These are phyloP conservation scores for Xiphophorus birchmanni DNA, from an alignment of 2,797 vertebrate species.

Conservation along the genomic window DNA sequence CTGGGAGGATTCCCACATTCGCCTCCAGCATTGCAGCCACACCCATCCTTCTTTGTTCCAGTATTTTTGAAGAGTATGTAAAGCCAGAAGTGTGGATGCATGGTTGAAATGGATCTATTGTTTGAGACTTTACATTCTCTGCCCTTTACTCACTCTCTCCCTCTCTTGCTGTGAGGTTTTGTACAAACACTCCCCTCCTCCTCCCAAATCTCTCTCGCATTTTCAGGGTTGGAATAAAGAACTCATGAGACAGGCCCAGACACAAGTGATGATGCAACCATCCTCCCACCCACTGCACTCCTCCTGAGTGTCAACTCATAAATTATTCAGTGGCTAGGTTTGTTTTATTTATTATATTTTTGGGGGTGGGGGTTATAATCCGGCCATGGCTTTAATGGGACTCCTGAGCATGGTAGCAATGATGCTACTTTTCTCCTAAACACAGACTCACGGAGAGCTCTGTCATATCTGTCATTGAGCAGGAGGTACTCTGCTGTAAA, in stretches of 20 bases:
- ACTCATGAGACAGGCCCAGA: slow-evolving; percentile 55
- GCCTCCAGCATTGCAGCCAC: slow-evolving; percentile 42
- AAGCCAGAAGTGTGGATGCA: slow-evolving; percentile 34
- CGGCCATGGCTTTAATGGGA: slow-evolving; percentile 40
- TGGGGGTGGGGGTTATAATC: neutral
- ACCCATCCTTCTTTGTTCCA: slow-evolving; percentile 57
- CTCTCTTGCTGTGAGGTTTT: slow-evolving; percentile 17
- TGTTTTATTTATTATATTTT: slow-evolving; percentile 15
- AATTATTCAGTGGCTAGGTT: slow-evolving; percentile 73
- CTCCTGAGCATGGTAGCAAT: slow-evolving; percentile 17
- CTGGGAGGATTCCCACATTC: slow-evolving; percentile 60
- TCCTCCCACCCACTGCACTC: slow-evolving; percentile 26
- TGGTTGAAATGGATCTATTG: slow-evolving; percentile 41
- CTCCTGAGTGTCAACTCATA: slow-evolving; percentile 53
- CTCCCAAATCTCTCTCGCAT: slow-evolving; percentile 6
- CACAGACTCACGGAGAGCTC: slow-evolving; percentile 38
- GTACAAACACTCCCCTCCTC: slow-evolving; percentile 15
- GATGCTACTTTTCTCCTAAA: slow-evolving; percentile 29
- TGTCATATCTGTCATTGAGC: slow-evolving; percentile 66
- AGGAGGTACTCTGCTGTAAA: slow-evolving; percentile 55
- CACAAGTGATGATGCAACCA: slow-evolving; percentile 63
- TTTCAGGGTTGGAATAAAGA: slow-evolving; percentile 57
- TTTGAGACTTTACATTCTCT: slow-evolving; percentile 36
- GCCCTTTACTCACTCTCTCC: slow-evolving; percentile 1
- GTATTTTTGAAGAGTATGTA: slow-evolving; percentile 39